Evolutionary conservation across 2,888 invertebrate genomes (phyloP).

Genomic region (Andrena fulva): DNA sequence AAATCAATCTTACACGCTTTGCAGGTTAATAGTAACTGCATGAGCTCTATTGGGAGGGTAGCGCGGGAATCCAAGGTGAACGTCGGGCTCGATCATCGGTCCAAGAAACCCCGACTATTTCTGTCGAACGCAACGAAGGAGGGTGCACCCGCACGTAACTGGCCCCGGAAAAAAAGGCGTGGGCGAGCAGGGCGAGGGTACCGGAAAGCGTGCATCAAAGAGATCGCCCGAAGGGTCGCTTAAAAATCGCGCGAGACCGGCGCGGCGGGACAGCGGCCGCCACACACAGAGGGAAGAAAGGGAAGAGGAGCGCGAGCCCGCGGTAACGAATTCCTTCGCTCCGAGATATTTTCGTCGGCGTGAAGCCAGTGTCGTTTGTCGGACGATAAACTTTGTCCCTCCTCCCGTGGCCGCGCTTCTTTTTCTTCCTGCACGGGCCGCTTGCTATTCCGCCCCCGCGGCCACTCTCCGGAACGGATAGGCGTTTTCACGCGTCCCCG

Average conservation of each 20-base stretch:
- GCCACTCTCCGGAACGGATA: constrained; percentile 20
- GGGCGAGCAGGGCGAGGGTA: constrained; percentile 9
- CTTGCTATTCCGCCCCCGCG: constrained; percentile 43
- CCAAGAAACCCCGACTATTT: constrained; percentile 22
- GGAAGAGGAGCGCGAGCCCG: constrained; percentile 8
- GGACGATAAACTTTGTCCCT: constrained; percentile 62
- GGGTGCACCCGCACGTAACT: constrained; percentile 13
- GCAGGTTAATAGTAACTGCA: too few relatives aligned
- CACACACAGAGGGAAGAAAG: constrained; percentile 34
- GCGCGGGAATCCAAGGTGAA: constrained; percentile 25
- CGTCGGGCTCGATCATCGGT: constrained; percentile 27
- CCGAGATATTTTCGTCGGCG: constrained; percentile 65
- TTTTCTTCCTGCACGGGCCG: constrained; percentile 24
- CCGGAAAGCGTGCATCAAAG: constrained; percentile 59
- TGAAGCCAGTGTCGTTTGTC: constrained; percentile 61
- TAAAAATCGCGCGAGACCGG: constrained; percentile 53
- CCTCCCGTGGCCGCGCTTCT: background rate
- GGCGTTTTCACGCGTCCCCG: constrained; percentile 23
- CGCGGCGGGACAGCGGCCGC: constrained; percentile 36
- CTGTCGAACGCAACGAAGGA: constrained; percentile 27
- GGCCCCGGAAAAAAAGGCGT: constrained; percentile 1
- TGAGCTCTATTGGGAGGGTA: too few relatives aligned
- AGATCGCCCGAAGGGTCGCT: constrained; percentile 48
- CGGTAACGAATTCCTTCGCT: constrained; percentile 62
- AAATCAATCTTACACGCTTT: constrained; percentile 8